Evolutionary conservation across 2,888 invertebrate species (phyloP).

Genomic region (Strigamia transsilvanica): DNA sequence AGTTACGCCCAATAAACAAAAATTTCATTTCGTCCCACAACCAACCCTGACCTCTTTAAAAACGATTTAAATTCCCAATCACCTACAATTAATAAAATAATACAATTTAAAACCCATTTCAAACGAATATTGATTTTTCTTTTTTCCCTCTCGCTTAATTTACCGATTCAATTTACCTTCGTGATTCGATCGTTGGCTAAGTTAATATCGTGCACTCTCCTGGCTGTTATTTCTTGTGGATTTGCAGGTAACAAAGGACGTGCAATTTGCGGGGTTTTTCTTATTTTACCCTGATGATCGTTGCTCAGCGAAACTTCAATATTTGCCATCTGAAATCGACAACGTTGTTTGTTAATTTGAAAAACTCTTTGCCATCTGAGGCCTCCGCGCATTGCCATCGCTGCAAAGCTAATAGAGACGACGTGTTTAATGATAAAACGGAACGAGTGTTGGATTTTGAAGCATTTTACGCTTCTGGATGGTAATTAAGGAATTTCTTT

Average conservation of each 20-base stretch:
- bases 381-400: background rate
- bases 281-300: slow-evolving; percentile 46
- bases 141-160: background rate
- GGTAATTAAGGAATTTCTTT: background rate
- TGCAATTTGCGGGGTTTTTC: slow-evolving; percentile 20
- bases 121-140: background rate
- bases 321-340: slow-evolving; percentile 51
- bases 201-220: slow-evolving; percentile 50
- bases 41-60: slow-evolving; percentile 22
- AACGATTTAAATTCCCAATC: background rate
- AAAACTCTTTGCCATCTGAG: slow-evolving; percentile 14
- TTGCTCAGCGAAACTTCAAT: slow-evolving; percentile 50
- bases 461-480: background rate
- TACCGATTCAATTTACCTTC: slow-evolving; percentile 44
- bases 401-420: background rate
- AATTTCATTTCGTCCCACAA: background rate
- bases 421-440: background rate
- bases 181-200: slow-evolving; percentile 50
- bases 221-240: slow-evolving; percentile 18
- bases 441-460: no score
- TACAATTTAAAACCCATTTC: background rate
- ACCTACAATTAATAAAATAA: background rate
- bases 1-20: slow-evolving; percentile 46
- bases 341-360: slow-evolving; percentile 16
- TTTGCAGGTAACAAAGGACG: background rate